phyloP scores from a whole-genome alignment of 53 echinoderm and acorn worm genomes.

The Zoroaster sp. region DNA sequence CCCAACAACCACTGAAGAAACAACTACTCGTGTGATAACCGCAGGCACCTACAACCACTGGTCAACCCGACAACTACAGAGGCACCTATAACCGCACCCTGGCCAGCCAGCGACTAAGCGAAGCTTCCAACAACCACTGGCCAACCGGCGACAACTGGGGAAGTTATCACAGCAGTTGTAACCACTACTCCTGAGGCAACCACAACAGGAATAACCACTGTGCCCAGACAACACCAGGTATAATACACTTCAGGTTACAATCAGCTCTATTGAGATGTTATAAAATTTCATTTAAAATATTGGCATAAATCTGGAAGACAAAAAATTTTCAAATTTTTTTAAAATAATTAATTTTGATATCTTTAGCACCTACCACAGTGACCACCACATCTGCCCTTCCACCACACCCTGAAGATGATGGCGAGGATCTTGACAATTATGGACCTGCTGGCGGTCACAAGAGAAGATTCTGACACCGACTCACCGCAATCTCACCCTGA shows the following conservation, averaged over 20 bases:
- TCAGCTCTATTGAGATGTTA: no score
- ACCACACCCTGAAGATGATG: not conserved
- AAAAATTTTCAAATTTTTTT: no score
- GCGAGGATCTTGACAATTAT: not conserved
- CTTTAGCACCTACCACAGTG: not conserved
- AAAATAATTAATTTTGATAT: no score
- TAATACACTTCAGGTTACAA: no score
- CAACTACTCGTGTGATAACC: not conserved
- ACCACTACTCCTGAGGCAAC: no score
- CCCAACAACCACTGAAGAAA: not conserved
- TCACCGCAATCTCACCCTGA: not conserved
- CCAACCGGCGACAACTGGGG: not conserved
- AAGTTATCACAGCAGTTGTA: no score
- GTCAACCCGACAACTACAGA: no score
- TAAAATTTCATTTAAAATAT: no score
- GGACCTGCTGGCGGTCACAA: not conserved
- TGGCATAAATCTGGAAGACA: no score
- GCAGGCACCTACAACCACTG: not conserved
- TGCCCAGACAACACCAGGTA: slow-evolving; percentile 14
- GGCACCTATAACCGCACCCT: no score
- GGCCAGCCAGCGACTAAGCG: not conserved
- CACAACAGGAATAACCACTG: not conserved
- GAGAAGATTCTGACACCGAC: not conserved
- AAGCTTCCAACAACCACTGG: no score
- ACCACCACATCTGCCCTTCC: not conserved